Conservation (phyloP, 2,888 invertebrate genomes). For the Melanotus villosus region DNA sequence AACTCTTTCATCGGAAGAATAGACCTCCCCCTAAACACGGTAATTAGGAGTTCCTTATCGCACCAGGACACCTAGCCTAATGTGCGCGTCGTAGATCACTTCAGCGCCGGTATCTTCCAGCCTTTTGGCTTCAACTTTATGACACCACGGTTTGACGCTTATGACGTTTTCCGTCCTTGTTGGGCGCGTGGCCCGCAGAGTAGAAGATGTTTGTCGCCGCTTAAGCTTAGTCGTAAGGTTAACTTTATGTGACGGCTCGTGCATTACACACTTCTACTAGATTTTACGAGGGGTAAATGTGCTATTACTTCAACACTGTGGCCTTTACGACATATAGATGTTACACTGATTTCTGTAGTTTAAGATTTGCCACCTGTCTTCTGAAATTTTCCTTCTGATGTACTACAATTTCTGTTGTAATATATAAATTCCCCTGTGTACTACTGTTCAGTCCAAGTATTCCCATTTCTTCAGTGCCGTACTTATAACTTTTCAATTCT, state of each 20-base stretch:
- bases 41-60: conserved; percentile 62
- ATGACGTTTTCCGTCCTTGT: conserved; percentile 64
- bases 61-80: conserved; percentile 58
- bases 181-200: conserved; percentile 51
- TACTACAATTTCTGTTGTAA: too few relatives aligned
- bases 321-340: conserved; percentile 66
- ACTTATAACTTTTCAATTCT: too few relatives aligned
- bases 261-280: conserved; percentile 69
- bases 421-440: too few relatives aligned
- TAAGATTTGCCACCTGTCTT: conserved; percentile 61
- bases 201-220: conserved; percentile 54
- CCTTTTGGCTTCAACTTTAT: conserved; percentile 65
- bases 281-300: conserved; percentile 68
- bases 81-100: conserved; percentile 59
- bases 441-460: too few relatives aligned
- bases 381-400: conserved; percentile 36
- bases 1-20: conserved; percentile 48
- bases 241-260: conserved; percentile 69
- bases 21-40: conserved; percentile 50
- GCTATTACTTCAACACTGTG: conserved; percentile 67
- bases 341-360: conserved; percentile 64
- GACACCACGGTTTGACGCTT: conserved; percentile 67
- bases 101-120: conserved; percentile 60
- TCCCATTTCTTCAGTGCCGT: too few relatives aligned
- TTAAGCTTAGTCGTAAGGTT: conserved; percentile 59